Base-by-base conservation (phyloP, 2,797 vertebrate genomes). In the Urosaurus nigricauda region DNA sequence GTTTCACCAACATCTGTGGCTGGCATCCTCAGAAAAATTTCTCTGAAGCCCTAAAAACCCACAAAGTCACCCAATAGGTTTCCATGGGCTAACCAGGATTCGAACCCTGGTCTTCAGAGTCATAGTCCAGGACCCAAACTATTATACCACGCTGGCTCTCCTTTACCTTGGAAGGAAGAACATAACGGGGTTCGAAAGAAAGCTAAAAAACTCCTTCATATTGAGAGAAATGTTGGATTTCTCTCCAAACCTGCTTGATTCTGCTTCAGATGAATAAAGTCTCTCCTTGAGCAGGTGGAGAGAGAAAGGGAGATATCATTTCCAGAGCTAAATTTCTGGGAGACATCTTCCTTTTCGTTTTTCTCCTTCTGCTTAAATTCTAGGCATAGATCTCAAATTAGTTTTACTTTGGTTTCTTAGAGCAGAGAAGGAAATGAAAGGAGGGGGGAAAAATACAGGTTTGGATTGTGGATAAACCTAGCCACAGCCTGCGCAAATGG, bases 381-480 rank as follows among this genome's bases (percentile, higher is more conserved):
- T 56, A 75, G 96, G 92, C 78, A 92, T 83, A 43, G 92, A 94
- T 96, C 96, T 95, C 94, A 95, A 93, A 94, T 95, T 93, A 85
- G 95, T 97, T 97, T 96, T 94, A 94, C 94, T 96, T 95, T 88
- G 91, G 91, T 93, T 96, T 94, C 92, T 95, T 88, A 26, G 83
- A 93, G 95, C 29, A n/a, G 32, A 84, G 43, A 70, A 60, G 14
- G 24, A 86, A 77, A 70, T 0, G 24, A 83, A 86, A 77, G 35
- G 17, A 13, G 17, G 21, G 29, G 17, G 13, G 17, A 14, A 40
- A 51, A 37, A 92, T 94, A 92, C 95, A 95, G 86, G 92, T 96
- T 96, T 47, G 85, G 94, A 93, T 92, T 91, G 82, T 79, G 94
- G 94, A 94, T 94, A 95, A 96, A 96, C 89, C 94, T 91, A 94